Conservation (phyloP, 2,888 invertebrate genomes). For the Lamellibrachia satsuma region DNA sequence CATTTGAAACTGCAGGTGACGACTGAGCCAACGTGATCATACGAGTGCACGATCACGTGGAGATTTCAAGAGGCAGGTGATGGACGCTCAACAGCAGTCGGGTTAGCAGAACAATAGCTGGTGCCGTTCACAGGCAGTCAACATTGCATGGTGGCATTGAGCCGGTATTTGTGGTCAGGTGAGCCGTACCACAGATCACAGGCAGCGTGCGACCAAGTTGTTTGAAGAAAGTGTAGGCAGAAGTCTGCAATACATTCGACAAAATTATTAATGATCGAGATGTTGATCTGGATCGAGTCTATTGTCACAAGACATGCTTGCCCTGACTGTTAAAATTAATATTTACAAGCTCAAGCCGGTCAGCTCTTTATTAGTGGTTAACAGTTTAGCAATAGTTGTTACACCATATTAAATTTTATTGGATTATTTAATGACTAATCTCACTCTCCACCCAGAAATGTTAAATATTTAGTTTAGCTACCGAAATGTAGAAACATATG, state of each 20-base stretch:
- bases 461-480: background rate
- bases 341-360: background rate
- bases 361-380: background rate
- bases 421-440: background rate
- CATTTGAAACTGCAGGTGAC: slow-evolving; percentile 17
- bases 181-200: slow-evolving; percentile 17
- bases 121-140: slow-evolving; percentile 13
- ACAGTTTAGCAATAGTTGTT: background rate
- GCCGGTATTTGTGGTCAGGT: slow-evolving; percentile 13
- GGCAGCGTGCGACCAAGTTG: slow-evolving; percentile 17
- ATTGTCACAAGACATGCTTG: background rate
- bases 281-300: slow-evolving; percentile 9
- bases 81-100: background rate
- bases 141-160: slow-evolving; percentile 17
- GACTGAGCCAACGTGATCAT: slow-evolving; percentile 6
- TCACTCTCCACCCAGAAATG: background rate
- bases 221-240: slow-evolving; percentile 17
- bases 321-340: background rate
- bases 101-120: slow-evolving; percentile 13
- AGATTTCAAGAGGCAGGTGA: slow-evolving; percentile 6
- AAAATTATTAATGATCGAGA: slow-evolving; percentile 3
- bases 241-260: slow-evolving; percentile 17
- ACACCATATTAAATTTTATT: background rate
- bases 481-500: background rate
- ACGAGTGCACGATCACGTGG: background rate